These are phyloP conservation scores for Fukomys damarensis DNA, from an alignment of 2,113 vertebrate genomes.

Conservation along the genomic window DNA sequence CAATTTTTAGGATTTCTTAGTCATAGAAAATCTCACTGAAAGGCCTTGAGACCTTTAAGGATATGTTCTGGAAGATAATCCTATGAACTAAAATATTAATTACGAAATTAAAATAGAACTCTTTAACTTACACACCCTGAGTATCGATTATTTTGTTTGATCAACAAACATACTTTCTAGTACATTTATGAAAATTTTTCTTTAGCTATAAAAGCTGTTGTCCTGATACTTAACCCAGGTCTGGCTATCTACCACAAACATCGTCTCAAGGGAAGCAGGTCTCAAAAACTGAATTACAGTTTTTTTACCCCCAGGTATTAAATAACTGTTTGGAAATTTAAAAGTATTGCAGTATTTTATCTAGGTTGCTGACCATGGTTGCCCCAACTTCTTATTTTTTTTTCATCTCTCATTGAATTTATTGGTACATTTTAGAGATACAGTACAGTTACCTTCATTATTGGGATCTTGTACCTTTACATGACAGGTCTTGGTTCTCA, in stretches of 20 bases:
- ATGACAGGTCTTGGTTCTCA: too few species aligned
- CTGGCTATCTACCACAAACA: background rate
- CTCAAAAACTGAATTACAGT: background rate
- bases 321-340: background rate
- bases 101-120: background rate
- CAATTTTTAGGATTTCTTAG: background rate
- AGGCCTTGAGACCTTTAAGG: background rate
- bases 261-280: background rate
- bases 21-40: background rate
- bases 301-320: background rate
- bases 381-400: too few species aligned
- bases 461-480: too few species aligned
- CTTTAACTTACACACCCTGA: background rate
- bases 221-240: rapidly evolving
- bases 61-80: background rate
- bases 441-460: too few species aligned
- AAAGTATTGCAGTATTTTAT: background rate
- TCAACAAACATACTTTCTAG: rapidly evolving
- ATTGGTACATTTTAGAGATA: too few species aligned
- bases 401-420: too few species aligned
- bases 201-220: background rate
- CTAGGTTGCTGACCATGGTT: background rate
- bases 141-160: background rate
- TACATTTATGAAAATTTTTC: background rate
- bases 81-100: background rate